phyloP scores from a whole-genome alignment of 2,888 invertebrate species.

The Callimorpha dominula region DNA sequence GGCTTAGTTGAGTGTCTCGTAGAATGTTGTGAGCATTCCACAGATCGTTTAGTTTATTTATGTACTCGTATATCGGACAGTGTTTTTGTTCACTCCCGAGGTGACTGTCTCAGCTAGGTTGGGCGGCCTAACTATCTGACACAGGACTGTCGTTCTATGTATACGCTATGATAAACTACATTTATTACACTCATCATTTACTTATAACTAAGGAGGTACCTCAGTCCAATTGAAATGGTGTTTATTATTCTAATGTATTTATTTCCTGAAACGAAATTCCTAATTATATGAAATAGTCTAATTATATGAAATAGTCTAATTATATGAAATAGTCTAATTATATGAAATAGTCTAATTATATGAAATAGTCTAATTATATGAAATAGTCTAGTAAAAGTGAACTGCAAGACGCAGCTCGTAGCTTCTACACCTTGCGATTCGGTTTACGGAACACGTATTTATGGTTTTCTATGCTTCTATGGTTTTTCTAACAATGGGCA shows the following conservation, averaged over 20 bases:
- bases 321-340: neutral
- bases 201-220: no score
- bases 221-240: no score
- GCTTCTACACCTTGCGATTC: no score
- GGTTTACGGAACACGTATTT: neutral
- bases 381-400: neutral
- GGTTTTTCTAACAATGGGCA: neutral
- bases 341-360: neutral
- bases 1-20: conserved; percentile 7
- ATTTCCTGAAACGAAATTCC: no score
- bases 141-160: neutral
- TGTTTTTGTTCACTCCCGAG: neutral
- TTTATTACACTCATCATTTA: neutral
- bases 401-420: neutral
- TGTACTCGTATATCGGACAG: conserved; percentile 1
- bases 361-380: neutral
- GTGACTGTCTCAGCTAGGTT: neutral
- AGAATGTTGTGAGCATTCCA: conserved; percentile 18
- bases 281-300: neutral
- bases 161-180: neutral
- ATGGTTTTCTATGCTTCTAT: neutral
- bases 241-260: no score
- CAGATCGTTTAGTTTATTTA: conserved; percentile 14
- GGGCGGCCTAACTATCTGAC: neutral
- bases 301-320: neutral